Percentiles rank a stretch among this genome's conserved stretches.
Evolutionary conservation across 2,888 invertebrate genomes (phyloP).

Genomic region (Drosophila robusta): DNA sequence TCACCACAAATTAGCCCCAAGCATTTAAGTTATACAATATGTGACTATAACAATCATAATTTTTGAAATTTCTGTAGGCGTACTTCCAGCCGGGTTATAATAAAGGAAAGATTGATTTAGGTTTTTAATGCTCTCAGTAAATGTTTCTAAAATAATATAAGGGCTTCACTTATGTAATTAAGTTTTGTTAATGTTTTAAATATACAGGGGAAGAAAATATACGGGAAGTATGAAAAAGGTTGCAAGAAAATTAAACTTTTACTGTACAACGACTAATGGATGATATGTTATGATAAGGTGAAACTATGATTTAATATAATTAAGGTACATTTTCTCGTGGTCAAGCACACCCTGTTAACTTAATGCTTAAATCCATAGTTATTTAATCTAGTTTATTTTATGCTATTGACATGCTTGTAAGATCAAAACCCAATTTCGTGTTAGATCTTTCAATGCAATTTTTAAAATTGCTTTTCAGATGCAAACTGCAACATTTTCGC

Average conservation of each 20-base stretch:
- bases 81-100: conserved; percentile 8
- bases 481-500: conserved; percentile 46
- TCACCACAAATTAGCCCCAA: conserved; percentile 24
- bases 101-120: no score
- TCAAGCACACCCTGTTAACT: background rate
- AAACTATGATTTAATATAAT: no score
- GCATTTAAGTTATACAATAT: conserved; percentile 14
- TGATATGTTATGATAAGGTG: no score
- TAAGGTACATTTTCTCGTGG: no score
- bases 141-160: no score
- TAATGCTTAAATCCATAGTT: conserved; percentile 2
- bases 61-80: background rate
- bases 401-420: conserved; percentile 4
- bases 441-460: conserved; percentile 37
- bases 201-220: no score
- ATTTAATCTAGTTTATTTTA: background rate
- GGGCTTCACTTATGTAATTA: no score
- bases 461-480: conserved; percentile 39
- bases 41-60: conserved; percentile 2
- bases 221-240: no score
- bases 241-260: no score
- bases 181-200: no score
- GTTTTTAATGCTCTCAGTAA: no score
- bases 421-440: conserved; percentile 17
- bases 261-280: no score